Evolutionary conservation across 2,797 vertebrate genomes (phyloP), one percentile per base, ranked within the genome.

Genomic region (Austrolebias charrua): DNA sequence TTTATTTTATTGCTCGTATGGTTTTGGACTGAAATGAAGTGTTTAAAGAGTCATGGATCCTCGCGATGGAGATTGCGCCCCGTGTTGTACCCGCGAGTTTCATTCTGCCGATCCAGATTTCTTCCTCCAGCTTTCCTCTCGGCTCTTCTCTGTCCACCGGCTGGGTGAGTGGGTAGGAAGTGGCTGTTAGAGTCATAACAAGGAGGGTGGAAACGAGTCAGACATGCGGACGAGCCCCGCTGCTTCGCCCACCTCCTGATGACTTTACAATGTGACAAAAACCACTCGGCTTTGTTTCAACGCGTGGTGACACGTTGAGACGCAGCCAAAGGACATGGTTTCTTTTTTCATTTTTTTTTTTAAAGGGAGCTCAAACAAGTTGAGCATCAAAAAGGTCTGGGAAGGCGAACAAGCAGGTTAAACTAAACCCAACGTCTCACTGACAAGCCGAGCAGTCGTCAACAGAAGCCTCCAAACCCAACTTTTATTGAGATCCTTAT

Each of bases 391-490:
- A 62, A 59, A 59, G 76, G 64, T 79, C 63, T 71, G 71, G 72
- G 75, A 86, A 74, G 76, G 47, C 63, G 33, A 59, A 67, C 16
- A 54, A 24, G 56, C 66, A 74, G 65, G 68, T 80, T 68, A 67
- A 75, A 82, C 69, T 85, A 83, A 82, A 82, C 62, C 67, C 62
- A 75, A 46, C 70, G 69, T 74, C 55, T 65, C 76, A 63, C 79
- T 92, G 87, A 93, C 35, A 91, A 92, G 90, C 79, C 75, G 76
- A 91, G 83, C 92, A 92, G 92, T 85, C 80, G 47, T 53, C 64
- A n/a, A n/a, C n/a, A 61, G 53, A 29, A 79, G 59, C 60, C 56
- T 80, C 69, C 53, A 47, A 16, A 56, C 60, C 46, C 46, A 42
- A 19, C 28, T 20, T 65, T 59, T 43, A 59, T 53, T 48, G 46